Percentiles rank a stretch among this genome's conserved stretches.
These are phyloP conservation scores for Takifugu flavidus DNA, from an alignment of 2,113 vertebrate genomes.

Conservation along the genomic window DNA sequence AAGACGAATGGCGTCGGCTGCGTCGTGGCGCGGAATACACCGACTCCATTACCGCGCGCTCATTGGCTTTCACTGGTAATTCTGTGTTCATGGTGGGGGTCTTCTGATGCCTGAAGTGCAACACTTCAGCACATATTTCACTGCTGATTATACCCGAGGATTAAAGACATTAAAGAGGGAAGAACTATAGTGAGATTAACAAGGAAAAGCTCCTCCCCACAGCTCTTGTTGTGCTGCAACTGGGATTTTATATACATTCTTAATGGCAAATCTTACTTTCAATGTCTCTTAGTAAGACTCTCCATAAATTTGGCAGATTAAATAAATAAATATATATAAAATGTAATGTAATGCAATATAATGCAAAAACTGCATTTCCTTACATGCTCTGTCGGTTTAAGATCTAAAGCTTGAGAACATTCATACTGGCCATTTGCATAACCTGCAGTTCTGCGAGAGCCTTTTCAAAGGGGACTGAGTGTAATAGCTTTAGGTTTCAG, in stretches of 20 bases:
- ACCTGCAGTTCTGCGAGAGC: neutral
- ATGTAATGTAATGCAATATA: too few species aligned
- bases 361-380: conserved; percentile 2
- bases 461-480: conserved; percentile 19
- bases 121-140: conserved; percentile 7
- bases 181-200: neutral
- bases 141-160: conserved; percentile 11
- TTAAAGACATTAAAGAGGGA: neutral
- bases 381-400: neutral
- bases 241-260: neutral
- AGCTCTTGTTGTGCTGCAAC: too few species aligned
- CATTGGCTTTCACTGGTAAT: conserved; percentile 34
- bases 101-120: conserved; percentile 23
- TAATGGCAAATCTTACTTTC: neutral
- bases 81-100: conserved; percentile 17
- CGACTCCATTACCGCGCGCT: conserved; percentile 24
- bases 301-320: neutral
- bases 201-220: neutral
- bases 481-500: conserved; percentile 19
- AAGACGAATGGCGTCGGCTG: conserved; percentile 51
- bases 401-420: neutral
- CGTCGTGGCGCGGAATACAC: conserved; percentile 23
- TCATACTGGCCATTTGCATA: conserved; percentile 7
- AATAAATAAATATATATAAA: neutral
- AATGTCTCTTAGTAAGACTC: conserved; percentile 9